Conservation (phyloP, 2,797 vertebrate genomes). For the Typhlichthys eigenmanni region DNA sequence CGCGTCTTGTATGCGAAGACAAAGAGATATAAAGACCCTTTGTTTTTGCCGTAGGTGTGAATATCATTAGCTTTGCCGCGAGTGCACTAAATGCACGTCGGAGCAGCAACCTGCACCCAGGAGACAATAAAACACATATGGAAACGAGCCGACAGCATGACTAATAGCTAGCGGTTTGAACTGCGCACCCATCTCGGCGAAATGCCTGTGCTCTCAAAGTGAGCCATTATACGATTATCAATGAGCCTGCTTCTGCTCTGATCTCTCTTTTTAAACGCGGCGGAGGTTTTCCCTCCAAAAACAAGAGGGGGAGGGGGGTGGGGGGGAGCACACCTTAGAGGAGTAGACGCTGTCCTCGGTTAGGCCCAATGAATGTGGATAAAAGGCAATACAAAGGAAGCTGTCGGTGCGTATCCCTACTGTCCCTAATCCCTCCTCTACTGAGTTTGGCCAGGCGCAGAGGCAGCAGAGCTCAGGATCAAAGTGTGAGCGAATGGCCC, state of each 20-base stretch:
- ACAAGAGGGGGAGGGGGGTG: constrained; percentile 5
- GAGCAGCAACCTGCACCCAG: constrained; percentile 54
- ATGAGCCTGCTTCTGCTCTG: constrained; percentile 62
- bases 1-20: constrained; percentile 46
- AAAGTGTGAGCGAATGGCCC: constrained; percentile 63
- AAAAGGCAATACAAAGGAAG: constrained; percentile 60
- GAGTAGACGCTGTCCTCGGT: constrained; percentile 36
- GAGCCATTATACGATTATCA: constrained; percentile 73
- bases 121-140: constrained; percentile 72
- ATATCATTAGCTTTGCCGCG: constrained; percentile 64
- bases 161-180: constrained; percentile 71
- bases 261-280: constrained; percentile 57
- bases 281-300: constrained; percentile 46
- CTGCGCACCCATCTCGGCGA: constrained; percentile 51
- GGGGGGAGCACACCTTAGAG: constrained; percentile 44
- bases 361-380: constrained; percentile 55
- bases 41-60: constrained; percentile 70
- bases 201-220: constrained; percentile 64
- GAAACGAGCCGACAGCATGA: constrained; percentile 70
- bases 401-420: constrained; percentile 52
- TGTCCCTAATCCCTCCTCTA: constrained; percentile 71
- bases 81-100: constrained; percentile 54
- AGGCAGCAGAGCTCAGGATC: constrained; percentile 65
- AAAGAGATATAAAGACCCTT: constrained; percentile 53
- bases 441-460: constrained; percentile 53